Conservation (phyloP, 2,888 invertebrate species). For the Rhamphomyia laevipes region DNA sequence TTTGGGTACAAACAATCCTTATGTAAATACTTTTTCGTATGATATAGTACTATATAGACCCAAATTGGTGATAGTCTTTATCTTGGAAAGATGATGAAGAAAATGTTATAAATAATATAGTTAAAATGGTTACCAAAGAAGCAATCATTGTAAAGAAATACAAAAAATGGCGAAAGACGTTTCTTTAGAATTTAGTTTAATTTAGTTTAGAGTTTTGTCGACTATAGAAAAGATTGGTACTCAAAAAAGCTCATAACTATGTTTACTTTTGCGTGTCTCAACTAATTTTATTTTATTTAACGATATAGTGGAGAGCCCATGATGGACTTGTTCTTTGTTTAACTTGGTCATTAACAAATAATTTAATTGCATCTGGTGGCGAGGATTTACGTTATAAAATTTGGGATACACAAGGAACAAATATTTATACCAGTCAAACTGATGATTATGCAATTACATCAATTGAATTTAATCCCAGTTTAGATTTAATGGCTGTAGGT, state of each 20-base stretch:
- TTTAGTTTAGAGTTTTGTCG: too few species aligned
- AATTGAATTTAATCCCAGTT: slow-evolving; percentile 83
- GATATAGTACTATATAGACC: too few species aligned
- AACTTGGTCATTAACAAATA: slow-evolving; percentile 90
- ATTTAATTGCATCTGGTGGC: slow-evolving; percentile 86
- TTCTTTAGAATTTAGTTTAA: too few species aligned
- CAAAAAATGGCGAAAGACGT: too few species aligned
- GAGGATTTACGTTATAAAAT: slow-evolving; percentile 79
- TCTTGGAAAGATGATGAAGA: too few species aligned
- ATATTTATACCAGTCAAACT: slow-evolving; percentile 69
- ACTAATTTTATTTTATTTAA: background rate
- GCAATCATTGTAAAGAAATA: too few species aligned
- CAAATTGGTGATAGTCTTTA: too few species aligned
- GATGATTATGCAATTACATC: slow-evolving; percentile 89
- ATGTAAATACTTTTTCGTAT: too few species aligned
- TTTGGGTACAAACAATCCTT: too few species aligned
- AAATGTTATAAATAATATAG: too few species aligned
- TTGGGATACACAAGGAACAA: slow-evolving; percentile 88
- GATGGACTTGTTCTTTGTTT: slow-evolving; percentile 84
- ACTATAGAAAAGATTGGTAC: too few species aligned
- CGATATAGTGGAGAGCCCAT: slow-evolving; percentile 85
- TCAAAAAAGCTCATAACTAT: background rate
- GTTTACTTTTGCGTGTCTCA: background rate
- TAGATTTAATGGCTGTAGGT: slow-evolving; percentile 83
- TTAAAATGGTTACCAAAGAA: too few species aligned